Evolutionary conservation across 1,140 invertebrate species (phyloP), one percentile per base, ranked within the genome.

Genomic region (Acromyrmex charruanus): DNA sequence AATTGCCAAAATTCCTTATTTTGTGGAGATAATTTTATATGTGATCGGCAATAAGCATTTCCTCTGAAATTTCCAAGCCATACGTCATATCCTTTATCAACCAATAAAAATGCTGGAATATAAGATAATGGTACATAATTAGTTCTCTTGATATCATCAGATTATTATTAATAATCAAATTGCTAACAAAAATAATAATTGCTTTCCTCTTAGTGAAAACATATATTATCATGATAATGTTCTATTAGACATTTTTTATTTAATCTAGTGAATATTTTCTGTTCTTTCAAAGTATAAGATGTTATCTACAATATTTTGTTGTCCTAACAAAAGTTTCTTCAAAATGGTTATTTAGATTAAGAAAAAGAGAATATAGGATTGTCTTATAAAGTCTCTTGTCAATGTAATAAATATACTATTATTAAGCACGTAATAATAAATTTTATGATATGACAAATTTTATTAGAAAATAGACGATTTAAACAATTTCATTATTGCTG

Each of bases 1-100:
- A 49, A 87, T 71, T 82, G 59, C 85, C 77, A 82, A 44, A 87
- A 87, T 14, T 81, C 51, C 2, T 2, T 55, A 85, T 95, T 90
- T 12, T 88, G 87, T 14, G 95, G 88, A 39, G 93, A 93, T 0
- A 96, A 86, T 21, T 65, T 88, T 2, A 88, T 66, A 90, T 96
- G 95, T 39, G 89, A 88, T 63, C 88, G 89, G 3, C 95, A 96
- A 85, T 96, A 96, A 3, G 93, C 92, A 88, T 96, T 96, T 6
- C 96, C 96, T 4, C 97, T 92, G 5, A 94, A 93, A 92, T 97
- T 97, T 4, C 96, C 96, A 86, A 96, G 88, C 96, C 96, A 97
- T 21, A 98, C 96, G 94, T 98, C 97, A 86, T 97, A 97, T 3
- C 97, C 97, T 2, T 95, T 95, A 91, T 98, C 97, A 14, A 97